Base-by-base conservation (phyloP, 2,888 invertebrate species). In the Aphrophora alni region DNA sequence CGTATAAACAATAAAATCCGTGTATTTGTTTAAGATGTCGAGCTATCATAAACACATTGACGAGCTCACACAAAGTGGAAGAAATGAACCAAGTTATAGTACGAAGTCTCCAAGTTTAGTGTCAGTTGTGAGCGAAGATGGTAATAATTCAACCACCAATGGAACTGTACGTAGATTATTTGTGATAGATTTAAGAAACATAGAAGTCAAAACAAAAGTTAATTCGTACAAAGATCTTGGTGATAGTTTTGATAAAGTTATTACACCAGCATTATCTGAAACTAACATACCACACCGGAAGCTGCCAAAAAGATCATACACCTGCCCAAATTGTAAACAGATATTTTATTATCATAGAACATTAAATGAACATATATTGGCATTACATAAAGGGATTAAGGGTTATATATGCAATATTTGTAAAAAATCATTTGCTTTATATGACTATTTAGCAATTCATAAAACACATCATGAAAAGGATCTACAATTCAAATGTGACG, bases 11-110 rank as follows among this genome's bases (percentile, higher is more conserved):
- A 59, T 59, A 59, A 59, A 59, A 3, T 59, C n/a, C 3, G 21
- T 59, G 59, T 59, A 59, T 59, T 59, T 59, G 59, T 59, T 59
- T 59, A 59, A 59, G 59, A 59, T 59, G 59, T 59, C 21, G 21
- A 59, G 21, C 59, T 21, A 7, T n/a, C 1, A 4, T 21, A 59
- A 59, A 59, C 21, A 2, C 0, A 21, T 8, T 4, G 14, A 12
- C 21, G 59, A 59, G 21, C 59, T 59, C 21, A 21, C 59, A 59
- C 59, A 21, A 59, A 59, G 21, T 59, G 59, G 59, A 59, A 59
- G 59, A n/a, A 21, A 21, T 21, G 59, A 59, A 59, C 12, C 4
- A 21, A 59, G 59, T 59, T 33, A 8, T 33, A 14, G 14, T 14
- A 21, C 1, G 59, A n/a, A 59, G 59, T 21, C 59, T 21, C 12